Evolutionary conservation across 2,113 vertebrate genomes (phyloP).

Genomic region (Hippopotamus amphibius): DNA sequence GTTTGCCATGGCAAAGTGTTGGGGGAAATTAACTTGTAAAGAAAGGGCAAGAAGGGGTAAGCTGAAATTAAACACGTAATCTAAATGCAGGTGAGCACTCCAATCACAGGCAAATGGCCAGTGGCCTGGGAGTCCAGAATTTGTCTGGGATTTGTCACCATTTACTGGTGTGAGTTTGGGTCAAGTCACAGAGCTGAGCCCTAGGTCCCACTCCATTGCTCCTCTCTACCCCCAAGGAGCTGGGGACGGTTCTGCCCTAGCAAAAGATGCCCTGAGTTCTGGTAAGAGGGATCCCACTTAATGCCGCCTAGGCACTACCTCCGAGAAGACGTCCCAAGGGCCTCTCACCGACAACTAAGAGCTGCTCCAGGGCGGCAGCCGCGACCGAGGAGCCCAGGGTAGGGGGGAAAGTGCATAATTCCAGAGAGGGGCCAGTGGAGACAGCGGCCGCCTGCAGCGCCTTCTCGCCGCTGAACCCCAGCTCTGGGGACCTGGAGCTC

Average conservation of each 20-base stretch:
- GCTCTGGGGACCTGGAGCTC: neutral
- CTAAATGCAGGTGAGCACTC: neutral
- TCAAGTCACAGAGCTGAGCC: neutral
- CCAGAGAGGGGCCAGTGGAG: constrained; percentile 61
- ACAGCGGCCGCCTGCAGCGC: neutral
- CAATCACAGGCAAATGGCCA: neutral
- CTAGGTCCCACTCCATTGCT: neutral
- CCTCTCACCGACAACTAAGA: constrained; percentile 87
- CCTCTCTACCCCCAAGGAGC: neutral
- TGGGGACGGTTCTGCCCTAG: neutral
- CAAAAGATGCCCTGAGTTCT: neutral
- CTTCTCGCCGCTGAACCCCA: neutral
- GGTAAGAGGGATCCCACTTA: neutral
- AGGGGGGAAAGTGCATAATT: neutral
- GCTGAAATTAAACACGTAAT: neutral
- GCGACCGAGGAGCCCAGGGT: constrained; percentile 81
- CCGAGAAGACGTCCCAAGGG: accelerated
- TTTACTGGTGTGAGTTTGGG: too few relatives aligned
- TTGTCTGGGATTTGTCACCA: neutral
- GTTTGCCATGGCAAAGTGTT: neutral
- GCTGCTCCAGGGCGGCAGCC: constrained; percentile 77
- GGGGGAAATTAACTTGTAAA: neutral
- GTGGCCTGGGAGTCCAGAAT: neutral
- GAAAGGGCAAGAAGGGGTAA: neutral
- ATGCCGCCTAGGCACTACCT: neutral